Conservation (phyloP, 2,888 invertebrate genomes). For the Neoaliturus tenellus region DNA sequence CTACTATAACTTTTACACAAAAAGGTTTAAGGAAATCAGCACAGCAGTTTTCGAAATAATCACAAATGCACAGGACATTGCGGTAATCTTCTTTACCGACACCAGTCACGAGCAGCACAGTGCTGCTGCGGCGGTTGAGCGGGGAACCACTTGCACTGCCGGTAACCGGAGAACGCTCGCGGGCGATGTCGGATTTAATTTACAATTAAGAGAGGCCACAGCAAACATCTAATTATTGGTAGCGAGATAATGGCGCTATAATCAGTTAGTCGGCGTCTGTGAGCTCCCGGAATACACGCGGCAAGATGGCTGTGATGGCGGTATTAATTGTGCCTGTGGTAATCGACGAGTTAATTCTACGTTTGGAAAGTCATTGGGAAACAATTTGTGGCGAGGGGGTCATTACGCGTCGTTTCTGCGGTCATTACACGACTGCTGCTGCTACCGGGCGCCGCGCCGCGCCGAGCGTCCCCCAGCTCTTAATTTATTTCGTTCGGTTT, state of each 20-base stretch:
- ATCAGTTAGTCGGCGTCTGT: slow-evolving; percentile 39
- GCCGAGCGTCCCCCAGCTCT: not conserved
- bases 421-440: slow-evolving; percentile 32
- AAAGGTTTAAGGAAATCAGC: too few species aligned
- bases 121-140: not conserved
- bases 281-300: slow-evolving; percentile 37
- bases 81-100: not conserved
- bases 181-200: slow-evolving; percentile 36
- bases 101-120: not conserved
- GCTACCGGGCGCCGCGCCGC: slow-evolving; percentile 26
- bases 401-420: slow-evolving; percentile 36
- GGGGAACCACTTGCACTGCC: not conserved
- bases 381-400: slow-evolving; percentile 45
- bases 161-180: not conserved
- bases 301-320: not conserved
- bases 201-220: slow-evolving; percentile 29
- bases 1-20: too few species aligned
- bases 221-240: slow-evolving; percentile 49
- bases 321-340: slow-evolving; percentile 33
- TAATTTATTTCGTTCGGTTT: not conserved
- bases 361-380: slow-evolving; percentile 48
- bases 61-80: too few species aligned
- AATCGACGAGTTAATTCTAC: slow-evolving; percentile 51
- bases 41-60: too few species aligned
- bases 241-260: slow-evolving; percentile 30